Percentiles rank a stretch among this genome's conserved stretches.
Conservation (phyloP, 1,140 invertebrate species). For the Oedothorax gibbosus region DNA sequence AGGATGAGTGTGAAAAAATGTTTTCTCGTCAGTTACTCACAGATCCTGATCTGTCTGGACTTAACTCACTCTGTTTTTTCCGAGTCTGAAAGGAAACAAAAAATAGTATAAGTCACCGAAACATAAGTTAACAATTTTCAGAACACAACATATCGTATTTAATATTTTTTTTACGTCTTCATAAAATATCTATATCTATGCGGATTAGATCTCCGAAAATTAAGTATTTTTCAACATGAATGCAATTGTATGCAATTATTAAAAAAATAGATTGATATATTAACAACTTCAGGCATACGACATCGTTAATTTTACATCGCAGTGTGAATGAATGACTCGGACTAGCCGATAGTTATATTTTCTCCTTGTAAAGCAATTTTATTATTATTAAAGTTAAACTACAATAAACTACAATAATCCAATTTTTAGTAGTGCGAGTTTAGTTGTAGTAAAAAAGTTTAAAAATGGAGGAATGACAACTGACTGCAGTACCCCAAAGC, state of each 20-base stretch:
- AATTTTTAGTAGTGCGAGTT: background rate
- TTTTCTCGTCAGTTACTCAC: constrained; percentile 47
- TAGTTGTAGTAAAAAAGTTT: background rate
- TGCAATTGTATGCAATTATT: background rate
- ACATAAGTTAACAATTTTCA: background rate
- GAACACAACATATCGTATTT: background rate
- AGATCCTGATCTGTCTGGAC: constrained; percentile 53
- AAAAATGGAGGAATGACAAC: too few relatives aligned
- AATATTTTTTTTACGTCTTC: background rate
- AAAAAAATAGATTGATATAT: too few relatives aligned
- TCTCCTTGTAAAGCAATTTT: too few relatives aligned
- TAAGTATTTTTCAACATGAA: background rate
- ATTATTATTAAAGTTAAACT: background rate
- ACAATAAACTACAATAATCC: background rate
- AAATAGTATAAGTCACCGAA: background rate
- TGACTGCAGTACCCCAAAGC: background rate
- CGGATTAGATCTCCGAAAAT: background rate
- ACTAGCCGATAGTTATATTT: too few relatives aligned
- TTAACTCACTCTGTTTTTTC: constrained; percentile 60
- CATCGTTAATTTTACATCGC: too few relatives aligned
- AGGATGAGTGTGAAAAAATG: background rate
- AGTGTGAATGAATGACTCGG: too few relatives aligned
- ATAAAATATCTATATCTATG: background rate
- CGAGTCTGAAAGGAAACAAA: constrained; percentile 45
- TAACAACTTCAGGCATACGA: too few relatives aligned